These are phyloP conservation scores for Operophtera brumata DNA, from an alignment of 2,888 invertebrate genomes.

Conservation along the genomic window DNA sequence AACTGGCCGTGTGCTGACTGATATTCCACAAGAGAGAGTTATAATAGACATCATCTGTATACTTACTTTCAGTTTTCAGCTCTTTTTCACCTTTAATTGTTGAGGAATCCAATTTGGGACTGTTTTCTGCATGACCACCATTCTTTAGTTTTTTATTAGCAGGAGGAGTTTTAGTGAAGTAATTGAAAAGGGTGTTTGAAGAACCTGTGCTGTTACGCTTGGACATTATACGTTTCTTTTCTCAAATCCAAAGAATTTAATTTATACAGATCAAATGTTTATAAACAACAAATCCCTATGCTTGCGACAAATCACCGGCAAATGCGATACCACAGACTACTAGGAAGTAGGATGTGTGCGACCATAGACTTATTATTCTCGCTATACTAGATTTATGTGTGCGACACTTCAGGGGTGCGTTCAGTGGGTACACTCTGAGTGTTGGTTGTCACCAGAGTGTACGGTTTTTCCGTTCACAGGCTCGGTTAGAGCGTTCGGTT, in stretches of 20 bases:
- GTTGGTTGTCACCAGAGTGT: too few species aligned
- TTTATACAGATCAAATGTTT: background rate
- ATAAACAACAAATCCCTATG: background rate
- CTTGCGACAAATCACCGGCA: too few species aligned
- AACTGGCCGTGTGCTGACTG: background rate
- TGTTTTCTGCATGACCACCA: constrained; percentile 41
- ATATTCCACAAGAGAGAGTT: background rate
- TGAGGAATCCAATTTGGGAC: constrained; percentile 40
- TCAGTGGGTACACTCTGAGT: too few species aligned
- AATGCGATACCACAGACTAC: too few species aligned
- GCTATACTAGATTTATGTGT: too few species aligned
- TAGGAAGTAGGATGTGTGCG: too few species aligned
- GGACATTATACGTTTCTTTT: constrained; percentile 51
- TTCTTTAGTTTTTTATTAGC: constrained; percentile 61
- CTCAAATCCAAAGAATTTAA: background rate
- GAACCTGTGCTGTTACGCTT: constrained; percentile 63
- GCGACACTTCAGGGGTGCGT: too few species aligned
- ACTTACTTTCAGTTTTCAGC: constrained; percentile 59
- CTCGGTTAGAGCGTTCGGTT: too few species aligned
- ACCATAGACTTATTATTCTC: too few species aligned
- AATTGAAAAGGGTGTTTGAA: constrained; percentile 85
- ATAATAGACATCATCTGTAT: background rate
- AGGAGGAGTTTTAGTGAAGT: constrained; percentile 83
- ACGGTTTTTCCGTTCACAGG: too few species aligned
- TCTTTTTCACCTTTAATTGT: constrained; percentile 40